A percentile compares a stretch with the other conserved stretches of the same genome.
phyloP scores from a whole-genome alignment of 2,113 vertebrate genomes.

The Bolborhynchus lineola region DNA sequence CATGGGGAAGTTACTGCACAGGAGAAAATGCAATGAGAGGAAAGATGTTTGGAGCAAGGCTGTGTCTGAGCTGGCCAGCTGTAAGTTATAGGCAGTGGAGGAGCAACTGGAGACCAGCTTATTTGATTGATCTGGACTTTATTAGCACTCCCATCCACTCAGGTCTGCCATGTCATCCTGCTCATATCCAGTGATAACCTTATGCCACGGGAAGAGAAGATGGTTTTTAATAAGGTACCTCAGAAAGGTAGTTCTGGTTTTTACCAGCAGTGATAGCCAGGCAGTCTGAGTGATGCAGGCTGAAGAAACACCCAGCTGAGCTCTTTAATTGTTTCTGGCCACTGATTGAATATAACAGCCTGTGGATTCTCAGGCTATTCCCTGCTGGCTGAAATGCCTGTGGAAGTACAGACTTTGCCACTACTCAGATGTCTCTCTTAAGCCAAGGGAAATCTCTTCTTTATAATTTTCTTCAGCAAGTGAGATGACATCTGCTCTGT shows the following conservation, averaged over 20 bases:
- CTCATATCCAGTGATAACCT: background rate
- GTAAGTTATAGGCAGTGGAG: accelerated
- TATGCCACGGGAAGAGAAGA: background rate
- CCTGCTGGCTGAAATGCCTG: background rate
- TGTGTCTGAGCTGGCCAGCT: background rate
- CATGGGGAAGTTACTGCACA: accelerated
- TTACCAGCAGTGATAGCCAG: accelerated
- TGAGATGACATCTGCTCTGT: slow-evolving; percentile 28
- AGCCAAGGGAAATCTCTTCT: slow-evolving; percentile 22
- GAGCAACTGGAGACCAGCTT: background rate
- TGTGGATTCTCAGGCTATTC: background rate
- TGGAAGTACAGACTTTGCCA: background rate
- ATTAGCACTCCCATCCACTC: background rate
- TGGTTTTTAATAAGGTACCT: background rate
- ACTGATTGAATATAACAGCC: background rate
- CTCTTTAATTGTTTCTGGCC: slow-evolving; percentile 15
- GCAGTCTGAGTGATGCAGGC: background rate
- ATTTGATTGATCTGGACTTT: background rate
- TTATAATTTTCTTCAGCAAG: slow-evolving; percentile 9
- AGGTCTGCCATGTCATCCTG: background rate
- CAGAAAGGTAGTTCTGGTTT: background rate
- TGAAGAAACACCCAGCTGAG: background rate
- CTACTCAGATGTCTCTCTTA: background rate
- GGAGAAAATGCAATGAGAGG: background rate
- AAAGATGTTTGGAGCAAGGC: background rate